Evolutionary conservation across 2,797 vertebrate genomes (phyloP), one percentile per base, ranked within the genome.

Genomic region (Chlorospingus flavigularis): DNA sequence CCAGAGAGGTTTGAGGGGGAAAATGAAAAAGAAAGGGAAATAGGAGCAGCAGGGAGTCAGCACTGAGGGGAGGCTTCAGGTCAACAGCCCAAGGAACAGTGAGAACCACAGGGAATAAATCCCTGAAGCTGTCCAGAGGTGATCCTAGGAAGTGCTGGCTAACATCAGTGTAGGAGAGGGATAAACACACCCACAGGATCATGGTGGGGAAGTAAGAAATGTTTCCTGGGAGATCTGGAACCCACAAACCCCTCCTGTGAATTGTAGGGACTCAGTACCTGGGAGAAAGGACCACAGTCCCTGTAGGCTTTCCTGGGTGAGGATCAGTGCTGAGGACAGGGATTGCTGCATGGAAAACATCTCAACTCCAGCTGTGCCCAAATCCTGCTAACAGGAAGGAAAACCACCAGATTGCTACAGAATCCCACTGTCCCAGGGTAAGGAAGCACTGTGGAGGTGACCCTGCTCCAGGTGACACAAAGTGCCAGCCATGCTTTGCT

Each of bases 131-230:
- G 40, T 35, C 40, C 77, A 65, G 45, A 31, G 30, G 16, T 0
- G 4, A 18, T 67, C 2, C 20, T 1, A 30, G 35, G 53, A 85
- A 70, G 7, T 47, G 45, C 25, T 13, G 10, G 40, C 50, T n/a
- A 33, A 57, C 11, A 2, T 2, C 30, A 9, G 16, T 0, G 3
- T 1, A 65, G 51, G 23, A 55, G 54, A 55, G 18, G 62, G 47
- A 40, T 17, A 17, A 70, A 53, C 4, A 23, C 4, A 17, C 0
- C 0, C 3, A 5, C 0, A 50, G 63, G 30, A 39, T 0, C 4
- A 26, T 2, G 9, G 1, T 21, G 17, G 19, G 31, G 10, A 51
- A 65, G 17, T 2, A 1, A 48, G 40, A 61, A 45, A n/a, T 0
- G 3, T 63, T 75, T 65, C 26, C 42, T 3, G 3, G 50, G 48